Conservation (phyloP, 1,140 invertebrate species). For the Zelostemma sp. region DNA sequence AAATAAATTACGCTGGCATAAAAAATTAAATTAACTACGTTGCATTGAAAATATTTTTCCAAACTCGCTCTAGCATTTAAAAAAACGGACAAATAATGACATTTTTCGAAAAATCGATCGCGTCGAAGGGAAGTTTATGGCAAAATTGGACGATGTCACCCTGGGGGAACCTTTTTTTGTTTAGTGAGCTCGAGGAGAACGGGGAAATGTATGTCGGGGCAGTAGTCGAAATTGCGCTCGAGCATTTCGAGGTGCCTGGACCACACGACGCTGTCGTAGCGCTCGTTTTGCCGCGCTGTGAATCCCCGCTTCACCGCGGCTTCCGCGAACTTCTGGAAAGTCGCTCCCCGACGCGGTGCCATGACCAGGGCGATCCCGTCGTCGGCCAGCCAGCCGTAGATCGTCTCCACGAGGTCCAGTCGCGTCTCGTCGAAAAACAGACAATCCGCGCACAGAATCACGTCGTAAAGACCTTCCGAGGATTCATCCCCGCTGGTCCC, state of each 20-base stretch:
- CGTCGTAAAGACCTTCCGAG: conserved; percentile 72
- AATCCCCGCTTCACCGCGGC: conserved; percentile 74
- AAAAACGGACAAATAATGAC: too few species aligned
- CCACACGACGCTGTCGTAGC: conserved; percentile 78
- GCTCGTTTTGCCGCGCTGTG: conserved; percentile 70
- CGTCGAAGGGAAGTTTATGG: too few species aligned
- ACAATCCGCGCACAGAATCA: conserved; percentile 84
- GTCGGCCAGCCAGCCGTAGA: conserved; percentile 76
- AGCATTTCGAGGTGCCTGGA: conserved; percentile 75
- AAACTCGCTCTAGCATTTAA: too few species aligned
- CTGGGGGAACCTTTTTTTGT: conserved; percentile 56
- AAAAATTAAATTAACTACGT: too few species aligned
- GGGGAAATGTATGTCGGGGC: conserved; percentile 79
- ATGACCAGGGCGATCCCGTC: conserved; percentile 80
- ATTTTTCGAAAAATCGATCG: too few species aligned
- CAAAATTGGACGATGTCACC: too few species aligned
- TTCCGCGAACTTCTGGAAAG: conserved; percentile 78
- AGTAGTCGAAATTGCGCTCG: conserved; percentile 73
- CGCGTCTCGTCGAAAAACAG: conserved; percentile 87
- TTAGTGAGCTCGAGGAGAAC: conserved; percentile 73
- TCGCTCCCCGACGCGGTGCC: conserved; percentile 81
- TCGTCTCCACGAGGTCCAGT: conserved; percentile 77
- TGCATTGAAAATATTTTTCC: too few species aligned
- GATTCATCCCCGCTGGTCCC: conserved; percentile 47
- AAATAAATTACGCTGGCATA: too few species aligned